Percentiles rank a stretch among this genome's conserved stretches.
phyloP scores from a whole-genome alignment of 2,888 invertebrate species.

The Tenodera sinensis region DNA sequence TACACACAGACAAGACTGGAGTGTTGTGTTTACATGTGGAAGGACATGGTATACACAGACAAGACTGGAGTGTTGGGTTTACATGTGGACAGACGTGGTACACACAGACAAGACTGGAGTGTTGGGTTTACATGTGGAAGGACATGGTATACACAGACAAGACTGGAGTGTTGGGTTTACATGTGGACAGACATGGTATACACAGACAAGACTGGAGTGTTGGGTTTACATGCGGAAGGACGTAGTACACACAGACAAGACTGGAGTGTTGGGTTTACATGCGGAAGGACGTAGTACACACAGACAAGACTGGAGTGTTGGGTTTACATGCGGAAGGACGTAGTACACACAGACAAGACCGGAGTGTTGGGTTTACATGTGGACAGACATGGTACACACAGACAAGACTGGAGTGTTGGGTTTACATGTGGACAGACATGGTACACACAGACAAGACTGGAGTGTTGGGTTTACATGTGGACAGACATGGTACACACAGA shows the following conservation, averaged over 20 bases:
- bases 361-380: neutral
- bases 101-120: neutral
- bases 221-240: slow-evolving; percentile 7
- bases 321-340: slow-evolving; percentile 15
- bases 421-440: too few relatives aligned
- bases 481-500: too few relatives aligned
- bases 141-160: too few relatives aligned
- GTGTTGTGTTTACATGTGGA: neutral
- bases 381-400: too few relatives aligned
- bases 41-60: too few relatives aligned
- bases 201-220: neutral
- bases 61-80: neutral
- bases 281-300: too few relatives aligned
- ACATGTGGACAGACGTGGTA: too few relatives aligned
- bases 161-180: neutral
- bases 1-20: neutral
- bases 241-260: neutral
- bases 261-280: neutral
- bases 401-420: neutral
- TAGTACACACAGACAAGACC: neutral
- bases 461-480: neutral
- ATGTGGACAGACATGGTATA: too few relatives aligned
- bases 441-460: neutral
- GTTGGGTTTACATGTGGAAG: neutral
- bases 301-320: neutral